Evolutionary conservation across 2,888 invertebrate species (phyloP), one percentile per base, ranked within the genome.

Genomic region (Rhamphomyia laevipes): DNA sequence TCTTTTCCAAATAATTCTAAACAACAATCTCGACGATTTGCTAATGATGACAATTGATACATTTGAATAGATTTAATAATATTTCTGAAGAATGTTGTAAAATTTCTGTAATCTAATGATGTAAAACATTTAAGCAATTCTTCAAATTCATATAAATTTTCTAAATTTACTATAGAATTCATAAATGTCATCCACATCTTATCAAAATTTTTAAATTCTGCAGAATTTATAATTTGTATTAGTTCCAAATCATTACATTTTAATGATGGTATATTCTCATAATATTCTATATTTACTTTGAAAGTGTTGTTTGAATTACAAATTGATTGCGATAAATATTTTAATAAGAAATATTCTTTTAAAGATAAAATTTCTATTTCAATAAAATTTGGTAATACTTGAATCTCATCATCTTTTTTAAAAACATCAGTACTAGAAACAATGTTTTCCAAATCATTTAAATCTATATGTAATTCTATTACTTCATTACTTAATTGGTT

Each of bases 21-120:
- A 23, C 49, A 55, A 1, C 52, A 51, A 45, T 61, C 59, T 5
- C 56, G 51, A 17, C 64, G 63, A 2, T 52, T 53, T 16, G 61
- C 53, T 6, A 68, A 48, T 42, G 63, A 65, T 12, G 59, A 59
- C 42, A 68, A 43, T 21, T 64, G 58, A 46, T 61, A 54, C 13
- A 56, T 53, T 45, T 57, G 52, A 4, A 48, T 11, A 0, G 54
- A 49, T 49, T 55, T 58, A 2, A 46, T 48, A 12, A 63, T 47
- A 1, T 58, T 53, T 2, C 63, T 59, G 4, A 56, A 55, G 51
- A 62, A 61, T 3, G 63, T 63, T 2, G 65, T 61, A 23, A 67
- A 50, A 30, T 58, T 56, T 46, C 60, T 63, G 46, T 65, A 68
- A 47, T 61, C 59, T 21, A 51, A 49, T 0, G 66, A 52, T 17